Evolutionary conservation across 2,888 invertebrate genomes (phyloP), one percentile per base, ranked within the genome.

Genomic region (Apodemia duryi): DNA sequence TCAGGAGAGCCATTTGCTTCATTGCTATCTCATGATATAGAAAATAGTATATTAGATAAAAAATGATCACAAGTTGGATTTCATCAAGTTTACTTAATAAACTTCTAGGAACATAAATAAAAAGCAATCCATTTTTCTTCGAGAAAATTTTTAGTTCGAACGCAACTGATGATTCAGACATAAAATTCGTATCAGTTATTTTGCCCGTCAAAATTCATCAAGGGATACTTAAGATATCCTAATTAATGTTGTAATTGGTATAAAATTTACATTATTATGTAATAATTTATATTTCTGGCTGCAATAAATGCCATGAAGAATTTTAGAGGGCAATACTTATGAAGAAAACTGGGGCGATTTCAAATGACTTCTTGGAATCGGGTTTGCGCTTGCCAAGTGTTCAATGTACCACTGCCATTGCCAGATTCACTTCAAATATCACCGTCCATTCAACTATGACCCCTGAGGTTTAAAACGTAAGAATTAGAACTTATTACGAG

Each of bases 301-400:
- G 52, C 49, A 51, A 51, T 38, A 61, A 51, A 65, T 65, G 28
- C 35, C 60, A 49, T 35, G 61, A 61, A 69, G 64, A 75, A 79
- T 78, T 81, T 77, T 74, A 77, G 74, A 80, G 78, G 79, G 79
- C 82, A 77, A 80, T 82, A 81, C 82, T 83, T 81, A 80, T 75
- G 75, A 75, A 72, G 77, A 79, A 79, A 87, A 83, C 77, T 87
- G 83, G 89, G 86, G 73, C 90, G 84, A 75, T 84, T 89, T 87
- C 89, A 89, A 91, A 90, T 88, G 88, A 87, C 88, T 91, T 91
- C 91, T 79, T 73, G 79, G 91, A 90, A 89, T 74, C 70, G 75
- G 69, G 69, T 73, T 78, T 68, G 74, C 71, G 73, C 77, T 69
- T 89, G 89, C 89, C 90, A 90, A 90, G 76, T 80, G 78, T 69